Conservation (phyloP, 2,888 invertebrate genomes). For the Tryphoninae sp. region DNA sequence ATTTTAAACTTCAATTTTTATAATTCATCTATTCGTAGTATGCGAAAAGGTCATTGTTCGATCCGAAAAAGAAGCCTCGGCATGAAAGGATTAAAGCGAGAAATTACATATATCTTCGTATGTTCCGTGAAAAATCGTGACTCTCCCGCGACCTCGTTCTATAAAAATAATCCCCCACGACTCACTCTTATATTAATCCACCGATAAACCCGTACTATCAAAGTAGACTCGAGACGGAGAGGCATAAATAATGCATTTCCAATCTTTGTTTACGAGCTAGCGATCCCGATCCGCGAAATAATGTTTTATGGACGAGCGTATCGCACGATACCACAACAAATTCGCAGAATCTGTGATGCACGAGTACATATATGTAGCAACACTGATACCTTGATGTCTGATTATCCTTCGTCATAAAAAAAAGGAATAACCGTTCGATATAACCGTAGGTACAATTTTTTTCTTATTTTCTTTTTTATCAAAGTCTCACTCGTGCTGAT, state of each 20-base stretch:
- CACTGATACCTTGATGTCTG: not conserved
- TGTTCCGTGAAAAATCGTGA: not conserved
- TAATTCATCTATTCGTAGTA: too few relatives aligned
- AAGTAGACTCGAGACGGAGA: constrained; percentile 35
- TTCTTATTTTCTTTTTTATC: not conserved
- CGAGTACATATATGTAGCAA: not conserved
- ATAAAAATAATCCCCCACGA: constrained; percentile 9
- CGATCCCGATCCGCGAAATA: constrained; percentile 32
- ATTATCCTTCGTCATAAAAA: not conserved
- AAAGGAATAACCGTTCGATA: too few relatives aligned
- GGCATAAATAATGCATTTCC: constrained; percentile 66
- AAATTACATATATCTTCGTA: too few relatives aligned
- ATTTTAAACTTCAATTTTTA: too few relatives aligned
- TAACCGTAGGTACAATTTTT: too few relatives aligned
- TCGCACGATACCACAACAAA: constrained; percentile 37
- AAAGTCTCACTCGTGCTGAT: not conserved
- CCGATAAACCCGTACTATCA: constrained; percentile 44
- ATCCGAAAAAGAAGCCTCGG: too few relatives aligned
- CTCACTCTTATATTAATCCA: constrained; percentile 43
- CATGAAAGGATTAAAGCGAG: too few relatives aligned
- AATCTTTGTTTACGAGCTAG: constrained; percentile 63
- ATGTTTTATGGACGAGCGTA: constrained; percentile 65
- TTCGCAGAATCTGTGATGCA: constrained; percentile 21
- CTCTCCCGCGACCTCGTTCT: not conserved
- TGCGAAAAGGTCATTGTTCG: too few relatives aligned